phyloP scores from a whole-genome alignment of 2,113 vertebrate genomes.

The Nothocercus nigrocapillus region DNA sequence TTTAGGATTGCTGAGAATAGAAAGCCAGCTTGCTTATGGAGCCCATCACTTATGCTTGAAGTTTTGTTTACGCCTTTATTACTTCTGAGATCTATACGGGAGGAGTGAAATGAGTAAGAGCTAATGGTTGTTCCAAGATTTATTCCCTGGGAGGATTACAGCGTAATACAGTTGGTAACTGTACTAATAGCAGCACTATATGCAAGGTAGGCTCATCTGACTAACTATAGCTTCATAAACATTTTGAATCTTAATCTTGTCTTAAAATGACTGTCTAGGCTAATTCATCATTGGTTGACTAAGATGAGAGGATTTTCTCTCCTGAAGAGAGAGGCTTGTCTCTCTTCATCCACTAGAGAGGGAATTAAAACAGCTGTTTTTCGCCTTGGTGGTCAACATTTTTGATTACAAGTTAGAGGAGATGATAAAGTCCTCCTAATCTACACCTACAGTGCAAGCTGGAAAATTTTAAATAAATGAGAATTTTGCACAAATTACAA shows the following conservation, averaged over 20 bases:
- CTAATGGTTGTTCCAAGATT: neutral
- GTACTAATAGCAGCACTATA: neutral
- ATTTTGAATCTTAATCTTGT: neutral
- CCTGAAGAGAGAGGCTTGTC: neutral
- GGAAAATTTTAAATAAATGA: too few relatives aligned
- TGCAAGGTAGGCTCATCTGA: neutral
- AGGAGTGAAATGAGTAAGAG: neutral
- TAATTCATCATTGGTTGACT: neutral
- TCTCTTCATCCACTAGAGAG: neutral
- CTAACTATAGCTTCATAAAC: neutral
- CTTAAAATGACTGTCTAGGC: neutral
- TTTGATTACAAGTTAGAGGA: neutral
- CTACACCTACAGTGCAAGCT: neutral
- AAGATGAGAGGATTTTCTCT: neutral
- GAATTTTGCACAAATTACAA: too few relatives aligned
- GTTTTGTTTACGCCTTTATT: neutral
- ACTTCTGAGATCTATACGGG: neutral
- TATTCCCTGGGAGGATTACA: neutral
- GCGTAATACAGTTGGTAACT: neutral
- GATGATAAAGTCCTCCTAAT: too few relatives aligned
- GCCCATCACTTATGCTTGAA: neutral
- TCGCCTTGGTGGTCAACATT: neutral
- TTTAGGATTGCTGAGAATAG: neutral
- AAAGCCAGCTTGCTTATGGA: neutral
- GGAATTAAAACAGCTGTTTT: neutral